Percentiles rank a stretch among this genome's conserved stretches.
phyloP scores from a whole-genome alignment of 2,113 vertebrate genomes.

The Aegotheles bennettii region DNA sequence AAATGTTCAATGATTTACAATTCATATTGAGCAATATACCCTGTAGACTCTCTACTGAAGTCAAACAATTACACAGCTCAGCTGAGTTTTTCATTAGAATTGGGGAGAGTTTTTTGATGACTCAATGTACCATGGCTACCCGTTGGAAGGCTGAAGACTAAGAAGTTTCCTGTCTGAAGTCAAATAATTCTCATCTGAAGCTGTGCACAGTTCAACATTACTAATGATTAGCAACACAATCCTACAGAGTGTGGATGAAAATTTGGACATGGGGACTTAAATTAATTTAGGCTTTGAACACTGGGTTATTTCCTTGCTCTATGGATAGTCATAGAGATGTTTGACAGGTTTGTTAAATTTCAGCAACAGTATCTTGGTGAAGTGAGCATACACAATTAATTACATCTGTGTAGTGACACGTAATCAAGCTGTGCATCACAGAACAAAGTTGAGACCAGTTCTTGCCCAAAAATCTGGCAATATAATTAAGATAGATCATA shows the following conservation, averaged over 20 bases:
- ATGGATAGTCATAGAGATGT: background rate
- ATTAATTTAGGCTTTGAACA: background rate
- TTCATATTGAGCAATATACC: background rate
- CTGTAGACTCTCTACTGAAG: background rate
- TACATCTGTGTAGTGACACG: background rate
- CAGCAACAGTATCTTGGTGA: background rate
- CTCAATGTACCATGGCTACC: background rate
- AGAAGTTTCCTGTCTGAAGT: background rate
- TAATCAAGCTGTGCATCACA: background rate
- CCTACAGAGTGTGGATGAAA: background rate
- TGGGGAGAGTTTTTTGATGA: background rate
- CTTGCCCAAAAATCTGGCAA: background rate
- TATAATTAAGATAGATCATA: background rate
- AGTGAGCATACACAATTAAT: background rate
- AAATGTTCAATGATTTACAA: background rate
- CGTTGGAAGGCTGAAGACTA: background rate
- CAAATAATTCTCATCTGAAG: background rate
- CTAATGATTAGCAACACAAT: background rate
- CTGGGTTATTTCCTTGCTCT: background rate
- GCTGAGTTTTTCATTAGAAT: background rate
- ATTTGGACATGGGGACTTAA: background rate
- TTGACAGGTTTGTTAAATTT: background rate
- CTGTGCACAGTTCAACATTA: background rate
- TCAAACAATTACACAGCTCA: background rate
- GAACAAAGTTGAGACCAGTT: background rate